Conservation (phyloP, 2,113 vertebrate species). For the Marmota flaviventris region DNA sequence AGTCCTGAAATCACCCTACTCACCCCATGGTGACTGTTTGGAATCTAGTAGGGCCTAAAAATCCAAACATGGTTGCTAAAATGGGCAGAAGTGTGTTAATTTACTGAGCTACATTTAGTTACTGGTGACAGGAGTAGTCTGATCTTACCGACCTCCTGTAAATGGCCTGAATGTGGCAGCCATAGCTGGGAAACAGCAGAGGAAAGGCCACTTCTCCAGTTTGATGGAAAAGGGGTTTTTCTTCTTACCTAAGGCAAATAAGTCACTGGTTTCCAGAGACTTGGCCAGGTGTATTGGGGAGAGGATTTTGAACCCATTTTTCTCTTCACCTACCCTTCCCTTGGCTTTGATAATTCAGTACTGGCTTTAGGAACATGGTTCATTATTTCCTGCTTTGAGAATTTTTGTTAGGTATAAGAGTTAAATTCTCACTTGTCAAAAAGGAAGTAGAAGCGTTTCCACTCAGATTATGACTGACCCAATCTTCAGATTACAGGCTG, state of each 20-base stretch:
- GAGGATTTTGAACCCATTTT: conserved; percentile 9
- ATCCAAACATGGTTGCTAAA: conserved; percentile 64
- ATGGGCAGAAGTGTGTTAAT: conserved; percentile 64
- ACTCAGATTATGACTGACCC: conserved; percentile 44
- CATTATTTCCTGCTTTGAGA: conserved; percentile 64
- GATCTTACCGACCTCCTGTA: conserved; percentile 48
- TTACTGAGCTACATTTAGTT: conserved; percentile 55
- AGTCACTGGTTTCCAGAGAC: conserved; percentile 39
- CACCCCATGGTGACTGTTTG: conserved; percentile 54
- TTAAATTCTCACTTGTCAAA: conserved; percentile 64
- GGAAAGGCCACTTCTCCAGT: conserved; percentile 4
- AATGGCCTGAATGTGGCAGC: conserved; percentile 53
- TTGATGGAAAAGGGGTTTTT: conserved; percentile 55
- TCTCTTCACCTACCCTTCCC: neutral
- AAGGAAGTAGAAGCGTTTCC: conserved; percentile 65
- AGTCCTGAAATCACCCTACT: conserved; percentile 47
- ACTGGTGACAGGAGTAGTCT: conserved; percentile 42
- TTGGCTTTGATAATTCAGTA: conserved; percentile 33
- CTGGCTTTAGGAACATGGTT: conserved; percentile 42
- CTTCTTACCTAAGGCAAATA: neutral
- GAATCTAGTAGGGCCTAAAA: conserved; percentile 71
- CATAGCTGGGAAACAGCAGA: neutral
- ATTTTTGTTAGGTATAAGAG: neutral
- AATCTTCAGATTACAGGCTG: conserved; percentile 49
- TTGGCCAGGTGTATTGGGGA: neutral